Conservation (phyloP, 2,113 vertebrate species). For the Agapornis roseicollis region DNA sequence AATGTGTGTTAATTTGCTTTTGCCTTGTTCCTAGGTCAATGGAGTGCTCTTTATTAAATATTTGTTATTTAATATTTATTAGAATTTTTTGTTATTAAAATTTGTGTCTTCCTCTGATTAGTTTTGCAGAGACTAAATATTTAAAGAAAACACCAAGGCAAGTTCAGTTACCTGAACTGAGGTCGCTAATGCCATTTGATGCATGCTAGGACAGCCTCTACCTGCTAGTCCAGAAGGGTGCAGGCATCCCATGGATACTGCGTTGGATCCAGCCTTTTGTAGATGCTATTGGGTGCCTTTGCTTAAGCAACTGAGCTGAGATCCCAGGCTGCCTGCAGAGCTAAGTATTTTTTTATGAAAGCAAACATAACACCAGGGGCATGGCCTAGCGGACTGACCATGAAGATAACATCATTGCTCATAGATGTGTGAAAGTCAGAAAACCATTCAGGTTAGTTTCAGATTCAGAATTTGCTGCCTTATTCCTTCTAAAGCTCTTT, state of each 20-base stretch:
- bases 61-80: too few relatives aligned
- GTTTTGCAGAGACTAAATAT: background rate
- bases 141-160: background rate
- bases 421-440: background rate
- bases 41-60: background rate
- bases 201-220: background rate
- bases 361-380: background rate
- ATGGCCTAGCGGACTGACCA: background rate
- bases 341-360: background rate
- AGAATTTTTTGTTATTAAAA: too few relatives aligned
- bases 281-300: background rate
- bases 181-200: background rate
- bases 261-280: background rate
- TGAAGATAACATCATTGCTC: background rate
- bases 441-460: background rate
- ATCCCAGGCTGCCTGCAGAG: background rate
- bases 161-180: background rate
- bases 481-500: background rate
- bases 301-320: background rate
- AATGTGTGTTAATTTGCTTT: background rate
- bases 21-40: background rate
- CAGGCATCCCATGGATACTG: rapidly evolving
- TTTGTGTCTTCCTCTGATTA: background rate
- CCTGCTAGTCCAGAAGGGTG: background rate
- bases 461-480: background rate